Percentiles rank a stretch among this genome's conserved stretches.
These are phyloP conservation scores for Antigone vipio DNA, from an alignment of 2,113 vertebrate genomes.

Conservation along the genomic window DNA sequence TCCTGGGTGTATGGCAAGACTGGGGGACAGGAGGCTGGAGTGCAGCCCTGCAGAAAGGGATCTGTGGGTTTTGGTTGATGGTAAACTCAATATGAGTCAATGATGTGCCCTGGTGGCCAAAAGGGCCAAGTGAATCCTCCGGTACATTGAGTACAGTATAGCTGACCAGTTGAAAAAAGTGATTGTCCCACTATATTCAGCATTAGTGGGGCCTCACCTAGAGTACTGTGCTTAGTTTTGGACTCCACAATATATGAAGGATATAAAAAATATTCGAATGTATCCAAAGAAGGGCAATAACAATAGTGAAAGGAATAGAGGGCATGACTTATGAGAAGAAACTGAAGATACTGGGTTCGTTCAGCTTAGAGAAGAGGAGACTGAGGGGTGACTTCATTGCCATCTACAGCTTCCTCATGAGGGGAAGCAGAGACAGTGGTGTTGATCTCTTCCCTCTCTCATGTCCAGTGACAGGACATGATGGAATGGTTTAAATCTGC, in stretches of 20 bases:
- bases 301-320: neutral
- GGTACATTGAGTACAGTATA: neutral
- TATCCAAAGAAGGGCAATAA: neutral
- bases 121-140: accelerated
- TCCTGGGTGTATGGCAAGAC: neutral
- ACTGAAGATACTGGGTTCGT: too few relatives aligned
- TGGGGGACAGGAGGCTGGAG: neutral
- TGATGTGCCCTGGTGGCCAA: neutral
- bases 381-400: neutral
- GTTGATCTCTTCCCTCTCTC: neutral
- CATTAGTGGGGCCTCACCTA: neutral
- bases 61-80: neutral
- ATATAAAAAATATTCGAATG: neutral
- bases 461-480: neutral
- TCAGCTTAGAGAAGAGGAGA: neutral
- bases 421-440: neutral
- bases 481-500: neutral
- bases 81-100: neutral
- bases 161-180: neutral
- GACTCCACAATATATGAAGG: neutral
- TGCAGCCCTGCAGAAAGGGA: neutral
- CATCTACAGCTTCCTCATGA: neutral
- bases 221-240: neutral
- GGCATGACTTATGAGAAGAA: too few relatives aligned
- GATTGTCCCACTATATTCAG: neutral